Percentiles rank a stretch among this genome's conserved stretches.
These are phyloP conservation scores for Drosophila mimica DNA, from an alignment of 2,888 invertebrate species.

Conservation along the genomic window DNA sequence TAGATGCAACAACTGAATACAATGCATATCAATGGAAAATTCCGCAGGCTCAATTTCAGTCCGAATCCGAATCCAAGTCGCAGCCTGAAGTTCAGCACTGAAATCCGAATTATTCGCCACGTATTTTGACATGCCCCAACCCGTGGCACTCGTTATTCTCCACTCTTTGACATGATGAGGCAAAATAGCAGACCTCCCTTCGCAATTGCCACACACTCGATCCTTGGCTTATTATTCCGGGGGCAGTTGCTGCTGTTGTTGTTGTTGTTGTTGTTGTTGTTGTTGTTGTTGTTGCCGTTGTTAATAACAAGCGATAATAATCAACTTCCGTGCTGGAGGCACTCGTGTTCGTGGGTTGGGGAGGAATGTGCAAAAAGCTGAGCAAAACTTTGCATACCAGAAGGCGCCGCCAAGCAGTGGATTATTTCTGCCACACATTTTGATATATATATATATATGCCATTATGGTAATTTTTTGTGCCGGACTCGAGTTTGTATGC, in stretches of 20 bases:
- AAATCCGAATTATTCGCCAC: constrained; percentile 33
- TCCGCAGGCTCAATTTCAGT: constrained; percentile 44
- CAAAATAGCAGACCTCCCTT: constrained; percentile 38
- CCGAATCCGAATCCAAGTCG: constrained; percentile 8
- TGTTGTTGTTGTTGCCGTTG: constrained; percentile 56
- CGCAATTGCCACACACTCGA: constrained; percentile 10
- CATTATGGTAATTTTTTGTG: constrained; percentile 72
- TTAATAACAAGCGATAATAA: constrained; percentile 83
- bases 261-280: constrained; percentile 54
- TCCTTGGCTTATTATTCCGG: constrained; percentile 46
- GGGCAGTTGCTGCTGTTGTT: constrained; percentile 33
- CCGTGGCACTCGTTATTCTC: background rate
- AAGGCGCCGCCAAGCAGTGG: constrained; percentile 53
- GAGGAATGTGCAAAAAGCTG: constrained; percentile 9
- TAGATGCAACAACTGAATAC: background rate
- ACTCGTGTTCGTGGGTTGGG: constrained; percentile 23
- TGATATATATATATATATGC: too few species aligned
- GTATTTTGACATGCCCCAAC: constrained; percentile 52
- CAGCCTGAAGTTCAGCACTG: constrained; percentile 1
- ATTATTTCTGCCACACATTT: constrained; percentile 46
- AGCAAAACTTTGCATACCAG: constrained; percentile 63
- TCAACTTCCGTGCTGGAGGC: constrained; percentile 79
- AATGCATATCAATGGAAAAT: constrained; percentile 52
- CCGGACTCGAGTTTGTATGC: constrained; percentile 10
- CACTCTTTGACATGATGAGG: constrained; percentile 32